Conservation (phyloP, 2,113 vertebrate genomes). For the Corythaixoides concolor region DNA sequence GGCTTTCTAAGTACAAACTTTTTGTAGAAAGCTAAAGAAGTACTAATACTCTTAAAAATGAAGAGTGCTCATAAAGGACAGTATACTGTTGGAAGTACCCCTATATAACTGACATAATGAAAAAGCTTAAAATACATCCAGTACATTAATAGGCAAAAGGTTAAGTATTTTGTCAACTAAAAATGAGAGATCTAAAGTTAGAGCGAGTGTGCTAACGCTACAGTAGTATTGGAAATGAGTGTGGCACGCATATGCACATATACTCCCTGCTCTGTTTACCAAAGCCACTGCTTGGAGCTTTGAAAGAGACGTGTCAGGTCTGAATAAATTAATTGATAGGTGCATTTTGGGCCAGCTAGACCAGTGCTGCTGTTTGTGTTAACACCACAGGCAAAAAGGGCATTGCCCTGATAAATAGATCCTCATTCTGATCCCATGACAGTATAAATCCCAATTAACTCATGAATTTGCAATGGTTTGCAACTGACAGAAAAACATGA, state of each 20-base stretch:
- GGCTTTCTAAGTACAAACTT: not conserved
- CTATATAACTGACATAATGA: not conserved
- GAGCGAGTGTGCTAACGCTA: not conserved
- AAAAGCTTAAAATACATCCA: not conserved
- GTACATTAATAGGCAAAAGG: not conserved
- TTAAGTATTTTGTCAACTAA: not conserved
- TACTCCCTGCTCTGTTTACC: not conserved
- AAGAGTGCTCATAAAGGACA: not conserved
- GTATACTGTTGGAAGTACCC: not conserved
- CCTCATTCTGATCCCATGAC: not conserved
- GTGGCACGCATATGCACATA: not conserved
- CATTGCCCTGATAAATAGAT: not conserved
- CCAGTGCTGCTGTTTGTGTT: not conserved
- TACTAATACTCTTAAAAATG: not conserved
- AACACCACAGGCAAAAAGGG: not conserved
- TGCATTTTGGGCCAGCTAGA: not conserved
- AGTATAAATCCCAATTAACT: not conserved
- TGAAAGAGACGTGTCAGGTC: not conserved
- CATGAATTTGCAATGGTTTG: not conserved
- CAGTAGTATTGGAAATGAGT: not conserved
- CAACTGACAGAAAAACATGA: not conserved
- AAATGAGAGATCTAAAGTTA: not conserved
- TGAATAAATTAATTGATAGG: not conserved
- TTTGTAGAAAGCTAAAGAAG: not conserved
- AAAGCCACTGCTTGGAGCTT: not conserved